A percentile compares a stretch with the other conserved stretches of the same genome.
Evolutionary conservation across 2,797 vertebrate species (phyloP).

Genomic region (Mareca penelope): DNA sequence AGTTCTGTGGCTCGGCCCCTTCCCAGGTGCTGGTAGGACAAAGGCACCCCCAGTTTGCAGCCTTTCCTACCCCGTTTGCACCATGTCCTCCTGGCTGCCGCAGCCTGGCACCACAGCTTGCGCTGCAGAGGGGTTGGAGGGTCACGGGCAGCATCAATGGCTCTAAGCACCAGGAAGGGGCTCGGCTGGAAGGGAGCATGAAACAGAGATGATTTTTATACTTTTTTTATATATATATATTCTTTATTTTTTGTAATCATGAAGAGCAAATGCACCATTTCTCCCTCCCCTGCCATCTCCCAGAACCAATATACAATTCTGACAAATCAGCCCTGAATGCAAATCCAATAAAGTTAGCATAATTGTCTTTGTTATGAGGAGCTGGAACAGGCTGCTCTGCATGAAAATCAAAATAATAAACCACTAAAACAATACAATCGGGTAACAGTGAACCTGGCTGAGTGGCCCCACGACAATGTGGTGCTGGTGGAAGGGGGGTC

Average conservation of each 20-base stretch:
- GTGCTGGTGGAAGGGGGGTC: background rate
- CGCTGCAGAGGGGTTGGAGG: background rate
- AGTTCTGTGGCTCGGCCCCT: background rate
- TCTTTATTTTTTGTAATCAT: background rate
- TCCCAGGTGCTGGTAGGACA: background rate
- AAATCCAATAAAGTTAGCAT: slow-evolving; percentile 69
- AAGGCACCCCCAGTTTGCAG: background rate
- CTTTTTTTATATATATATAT: background rate
- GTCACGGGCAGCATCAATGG: background rate
- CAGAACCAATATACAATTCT: slow-evolving; percentile 55
- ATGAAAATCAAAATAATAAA: slow-evolving; percentile 50
- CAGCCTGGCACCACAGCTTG: background rate
- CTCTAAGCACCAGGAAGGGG: background rate
- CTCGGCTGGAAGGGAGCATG: background rate
- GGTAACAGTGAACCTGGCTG: background rate
- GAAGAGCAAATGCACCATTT: slow-evolving; percentile 43
- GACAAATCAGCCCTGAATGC: slow-evolving; percentile 66
- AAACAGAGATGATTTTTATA: background rate
- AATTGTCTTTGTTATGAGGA: slow-evolving; percentile 57
- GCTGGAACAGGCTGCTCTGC: slow-evolving; percentile 52
- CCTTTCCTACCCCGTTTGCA: background rate
- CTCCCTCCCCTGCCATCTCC: slow-evolving; percentile 25
- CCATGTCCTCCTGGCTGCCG: background rate
- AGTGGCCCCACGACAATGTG: background rate
- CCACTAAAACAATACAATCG: background rate